Conservation (phyloP, 1,140 invertebrate genomes). For the Metaphire vulgaris region DNA sequence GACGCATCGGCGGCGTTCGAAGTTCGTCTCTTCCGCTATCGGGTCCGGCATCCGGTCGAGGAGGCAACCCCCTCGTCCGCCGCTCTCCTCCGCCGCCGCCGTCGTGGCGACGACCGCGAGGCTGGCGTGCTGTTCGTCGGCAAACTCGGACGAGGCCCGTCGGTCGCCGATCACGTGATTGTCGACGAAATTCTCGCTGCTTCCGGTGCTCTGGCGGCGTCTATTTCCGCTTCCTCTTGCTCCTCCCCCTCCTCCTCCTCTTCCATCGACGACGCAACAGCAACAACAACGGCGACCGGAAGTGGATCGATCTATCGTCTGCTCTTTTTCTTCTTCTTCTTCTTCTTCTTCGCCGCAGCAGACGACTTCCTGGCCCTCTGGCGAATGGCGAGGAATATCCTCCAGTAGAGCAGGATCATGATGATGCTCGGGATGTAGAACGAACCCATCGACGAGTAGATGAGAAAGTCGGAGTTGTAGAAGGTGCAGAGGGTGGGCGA, state of each 20-base stretch:
- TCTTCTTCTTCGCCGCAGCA: not conserved
- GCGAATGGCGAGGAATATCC: constrained; percentile 85
- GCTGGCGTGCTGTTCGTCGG: too few species aligned
- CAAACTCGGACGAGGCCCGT: not conserved
- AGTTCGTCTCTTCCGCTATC: not conserved
- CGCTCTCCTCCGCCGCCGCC: too few species aligned
- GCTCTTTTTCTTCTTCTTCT: not conserved
- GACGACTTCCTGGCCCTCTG: constrained; percentile 73
- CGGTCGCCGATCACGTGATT: not conserved
- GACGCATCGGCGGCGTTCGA: not conserved
- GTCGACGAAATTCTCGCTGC: not conserved
- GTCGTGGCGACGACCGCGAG: too few species aligned
- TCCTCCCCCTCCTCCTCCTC: not conserved
- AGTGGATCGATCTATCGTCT: too few species aligned
- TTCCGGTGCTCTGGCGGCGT: not conserved
- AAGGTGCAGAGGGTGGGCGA: constrained; percentile 66
- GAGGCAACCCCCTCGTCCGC: not conserved
- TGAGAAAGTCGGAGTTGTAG: constrained; percentile 96
- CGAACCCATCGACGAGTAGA: constrained; percentile 92
- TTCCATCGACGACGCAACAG: not conserved
- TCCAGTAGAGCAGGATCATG: constrained; percentile 97
- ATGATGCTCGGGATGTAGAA: constrained; percentile 99
- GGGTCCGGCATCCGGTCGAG: not conserved
- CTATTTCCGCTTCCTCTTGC: not conserved
- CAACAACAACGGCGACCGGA: not conserved